Base-by-base conservation (phyloP, 2,888 invertebrate species). In the Chirona hameri region DNA sequence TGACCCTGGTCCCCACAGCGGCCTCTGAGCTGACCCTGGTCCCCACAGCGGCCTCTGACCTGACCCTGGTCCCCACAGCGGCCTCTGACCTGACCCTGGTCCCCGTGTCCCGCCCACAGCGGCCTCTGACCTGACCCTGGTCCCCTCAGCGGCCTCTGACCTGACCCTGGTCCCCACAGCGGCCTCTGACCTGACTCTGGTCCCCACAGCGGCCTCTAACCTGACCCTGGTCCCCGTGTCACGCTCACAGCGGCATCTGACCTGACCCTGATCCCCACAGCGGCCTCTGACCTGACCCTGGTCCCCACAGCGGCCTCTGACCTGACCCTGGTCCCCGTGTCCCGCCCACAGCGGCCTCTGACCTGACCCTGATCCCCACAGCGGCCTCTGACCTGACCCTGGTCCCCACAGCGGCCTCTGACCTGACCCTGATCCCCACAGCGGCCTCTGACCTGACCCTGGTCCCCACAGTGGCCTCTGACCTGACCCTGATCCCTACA, bases 381-480 rank as follows among this genome's bases (percentile, higher is more conserved):
- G 65, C 65, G 65, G 65, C 65, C 65, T 65, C 65, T 76, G 94
- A 96, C 81, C 90, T 99, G 81, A 98, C 99, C 85, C n/a, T n/a
- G n/a, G n/a, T n/a, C n/a, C n/a, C n/a, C n/a, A n/a, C n/a, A n/a
- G n/a, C n/a, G n/a, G n/a, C n/a, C n/a, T 39, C 39, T 39, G 39
- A 39, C 39, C 39, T 39, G 39, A 39, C 39, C 39, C 7, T 39
- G 39, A 39, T 24, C 9, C n/a, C n/a, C 9, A 60, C 60, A 60
- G 60, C n/a, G n/a, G n/a, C 60, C 4, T 14, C 57, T 21, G 57
- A 21, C 21, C 57, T 57, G 57, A 57, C 57, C 57, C 57, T 39
- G 39, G 7, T 2, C 18, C 57, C 57, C 24, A 60, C 57, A 57
- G 57, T 21, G 39, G 39, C 39, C 39, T 39, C 39, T 39, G 39